These are phyloP conservation scores for Dryoscopus gambensis DNA, from an alignment of 2,113 vertebrate genomes.

Conservation along the genomic window DNA sequence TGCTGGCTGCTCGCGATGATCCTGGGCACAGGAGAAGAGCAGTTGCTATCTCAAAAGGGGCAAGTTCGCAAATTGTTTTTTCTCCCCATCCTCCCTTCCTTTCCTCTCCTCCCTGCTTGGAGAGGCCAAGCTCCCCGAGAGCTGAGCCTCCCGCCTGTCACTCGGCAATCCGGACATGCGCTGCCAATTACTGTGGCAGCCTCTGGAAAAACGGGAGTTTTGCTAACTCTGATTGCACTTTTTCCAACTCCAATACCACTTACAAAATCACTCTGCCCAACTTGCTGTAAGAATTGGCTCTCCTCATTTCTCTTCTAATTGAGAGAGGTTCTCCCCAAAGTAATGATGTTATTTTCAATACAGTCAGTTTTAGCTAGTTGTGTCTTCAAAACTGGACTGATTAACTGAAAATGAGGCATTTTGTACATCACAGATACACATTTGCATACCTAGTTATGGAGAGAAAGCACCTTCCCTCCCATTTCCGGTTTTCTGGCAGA, in stretches of 20 bases:
- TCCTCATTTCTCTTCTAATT: background rate
- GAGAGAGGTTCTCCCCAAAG: background rate
- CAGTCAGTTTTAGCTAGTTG: background rate
- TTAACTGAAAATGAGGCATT: background rate
- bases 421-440: background rate
- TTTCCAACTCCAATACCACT: background rate
- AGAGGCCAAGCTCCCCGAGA: background rate
- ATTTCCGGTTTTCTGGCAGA: background rate
- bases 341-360: background rate
- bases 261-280: background rate
- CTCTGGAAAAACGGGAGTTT: background rate
- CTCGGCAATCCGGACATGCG: background rate
- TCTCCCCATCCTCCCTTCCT: background rate
- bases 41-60: background rate
- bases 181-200: background rate
- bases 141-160: background rate
- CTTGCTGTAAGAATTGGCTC: background rate
- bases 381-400: slow-evolving; percentile 5
- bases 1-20: background rate
- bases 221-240: background rate
- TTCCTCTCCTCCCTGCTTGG: background rate
- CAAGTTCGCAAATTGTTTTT: slow-evolving; percentile 19
- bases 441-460: rapidly evolving
- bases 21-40: background rate
- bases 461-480: background rate